phyloP scores from a whole-genome alignment of 1,140 invertebrate species.

The Manduca sexta region DNA sequence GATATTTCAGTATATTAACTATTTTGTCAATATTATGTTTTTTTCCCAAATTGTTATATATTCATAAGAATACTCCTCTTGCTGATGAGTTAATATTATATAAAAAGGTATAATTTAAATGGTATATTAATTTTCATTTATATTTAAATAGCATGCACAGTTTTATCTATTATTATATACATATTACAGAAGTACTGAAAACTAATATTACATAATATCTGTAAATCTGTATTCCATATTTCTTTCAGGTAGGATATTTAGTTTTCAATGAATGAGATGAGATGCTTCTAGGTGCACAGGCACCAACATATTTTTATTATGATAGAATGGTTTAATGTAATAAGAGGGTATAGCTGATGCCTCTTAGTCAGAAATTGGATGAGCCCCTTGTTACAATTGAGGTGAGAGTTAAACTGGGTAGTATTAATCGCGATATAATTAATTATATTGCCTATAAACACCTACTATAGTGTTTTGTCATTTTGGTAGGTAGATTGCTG shows the following conservation, averaged over 20 bases:
- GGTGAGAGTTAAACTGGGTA: slow-evolving; percentile 48
- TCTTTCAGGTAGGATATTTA: slow-evolving; percentile 36
- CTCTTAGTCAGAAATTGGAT: slow-evolving; percentile 72
- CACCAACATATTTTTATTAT: slow-evolving; percentile 62
- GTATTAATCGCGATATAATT: slow-evolving; percentile 14
- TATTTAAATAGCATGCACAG: no score
- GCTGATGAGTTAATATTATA: no score
- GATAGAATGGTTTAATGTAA: slow-evolving; percentile 65
- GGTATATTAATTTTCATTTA: no score
- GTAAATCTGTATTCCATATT: slow-evolving; percentile 6
- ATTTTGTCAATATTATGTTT: no score
- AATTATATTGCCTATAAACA: slow-evolving; percentile 3
- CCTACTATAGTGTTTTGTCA: slow-evolving; percentile 53
- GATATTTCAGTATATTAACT: no score
- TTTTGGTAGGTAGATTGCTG: slow-evolving; percentile 73
- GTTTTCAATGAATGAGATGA: slow-evolving; percentile 46
- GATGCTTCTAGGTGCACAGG: slow-evolving; percentile 52
- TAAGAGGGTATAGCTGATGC: slow-evolving; percentile 72
- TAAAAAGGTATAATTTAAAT: no score
- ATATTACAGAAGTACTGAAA: background rate
- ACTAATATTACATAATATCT: background rate
- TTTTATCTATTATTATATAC: background rate
- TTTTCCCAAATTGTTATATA: no score
- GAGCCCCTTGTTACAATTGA: slow-evolving; percentile 73
- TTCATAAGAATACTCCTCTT: no score